A percentile compares a stretch with the other conserved stretches of the same genome.
Conservation (phyloP, 2,797 vertebrate species). For the Lepidocolaptes lacrymiger region DNA sequence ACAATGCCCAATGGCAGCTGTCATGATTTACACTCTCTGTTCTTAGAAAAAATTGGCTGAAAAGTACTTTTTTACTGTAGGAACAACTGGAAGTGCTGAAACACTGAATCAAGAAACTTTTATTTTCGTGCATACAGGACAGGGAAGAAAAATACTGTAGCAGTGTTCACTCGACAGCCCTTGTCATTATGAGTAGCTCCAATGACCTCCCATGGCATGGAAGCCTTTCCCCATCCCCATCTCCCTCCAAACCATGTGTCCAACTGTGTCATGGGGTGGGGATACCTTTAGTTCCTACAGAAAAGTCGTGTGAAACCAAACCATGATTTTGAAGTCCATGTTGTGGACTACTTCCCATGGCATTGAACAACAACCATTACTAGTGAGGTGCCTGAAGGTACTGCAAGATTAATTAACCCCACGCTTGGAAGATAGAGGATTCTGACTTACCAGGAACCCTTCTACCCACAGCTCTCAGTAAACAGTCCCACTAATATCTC, state of each 20-base stretch:
- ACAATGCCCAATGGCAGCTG: background rate
- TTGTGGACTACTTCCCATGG: too few species aligned
- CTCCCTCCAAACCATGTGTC: background rate
- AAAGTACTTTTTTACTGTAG: background rate
- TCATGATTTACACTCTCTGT: background rate
- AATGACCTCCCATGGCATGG: background rate
- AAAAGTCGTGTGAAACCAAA: background rate
- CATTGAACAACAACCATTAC: background rate
- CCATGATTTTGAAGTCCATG: background rate
- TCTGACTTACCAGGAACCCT: background rate
- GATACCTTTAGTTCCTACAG: background rate
- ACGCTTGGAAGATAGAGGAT: background rate
- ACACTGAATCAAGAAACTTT: background rate
- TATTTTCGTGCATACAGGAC: background rate
- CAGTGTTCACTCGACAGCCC: background rate
- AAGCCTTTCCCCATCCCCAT: background rate
- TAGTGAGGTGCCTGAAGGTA: background rate
- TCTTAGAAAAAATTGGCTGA: background rate
- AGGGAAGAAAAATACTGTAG: background rate
- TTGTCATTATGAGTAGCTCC: background rate
- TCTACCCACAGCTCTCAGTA: background rate
- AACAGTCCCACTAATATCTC: background rate
- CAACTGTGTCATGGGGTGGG: background rate
- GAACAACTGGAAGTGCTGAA: background rate
- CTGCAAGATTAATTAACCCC: background rate